Evolutionary conservation across 1,140 invertebrate species (phyloP).

Genomic region (Leptinotarsa lineolata): DNA sequence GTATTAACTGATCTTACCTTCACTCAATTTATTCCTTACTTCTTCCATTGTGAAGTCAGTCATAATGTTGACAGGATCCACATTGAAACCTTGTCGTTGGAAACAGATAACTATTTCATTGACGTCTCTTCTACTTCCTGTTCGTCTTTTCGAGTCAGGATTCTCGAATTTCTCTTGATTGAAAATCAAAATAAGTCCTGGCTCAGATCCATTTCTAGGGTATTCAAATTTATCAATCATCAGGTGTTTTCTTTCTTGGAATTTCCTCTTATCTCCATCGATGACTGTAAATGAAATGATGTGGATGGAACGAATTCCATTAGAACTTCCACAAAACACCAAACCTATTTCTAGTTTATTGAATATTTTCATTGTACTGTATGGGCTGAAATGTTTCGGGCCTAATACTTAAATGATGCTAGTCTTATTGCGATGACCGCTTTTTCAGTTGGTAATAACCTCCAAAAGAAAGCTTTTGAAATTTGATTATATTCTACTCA

Average conservation of each 20-base stretch:
- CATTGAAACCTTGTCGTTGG: conserved; percentile 45
- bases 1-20: conserved; percentile 24
- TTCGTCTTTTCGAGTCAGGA: conserved; percentile 7
- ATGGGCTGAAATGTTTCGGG: no score
- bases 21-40: conserved; percentile 32
- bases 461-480: no score
- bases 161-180: conserved; percentile 43
- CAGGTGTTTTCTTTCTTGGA: neutral
- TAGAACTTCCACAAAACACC: no score
- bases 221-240: conserved; percentile 39
- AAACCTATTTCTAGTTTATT: no score
- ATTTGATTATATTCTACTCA: no score
- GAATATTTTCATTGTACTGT: no score
- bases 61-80: conserved; percentile 34
- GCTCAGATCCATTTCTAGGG: conserved; percentile 35
- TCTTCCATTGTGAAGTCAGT: conserved; percentile 33
- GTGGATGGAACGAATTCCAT: no score
- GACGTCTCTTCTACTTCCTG: conserved; percentile 43
- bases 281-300: neutral
- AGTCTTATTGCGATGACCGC: no score
- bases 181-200: conserved; percentile 47
- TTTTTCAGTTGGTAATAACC: no score
- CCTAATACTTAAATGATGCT: no score
- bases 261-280: neutral
- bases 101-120: conserved; percentile 42